Evolutionary conservation across 2,888 invertebrate species (phyloP).

Genomic region (Agrotis segetum): DNA sequence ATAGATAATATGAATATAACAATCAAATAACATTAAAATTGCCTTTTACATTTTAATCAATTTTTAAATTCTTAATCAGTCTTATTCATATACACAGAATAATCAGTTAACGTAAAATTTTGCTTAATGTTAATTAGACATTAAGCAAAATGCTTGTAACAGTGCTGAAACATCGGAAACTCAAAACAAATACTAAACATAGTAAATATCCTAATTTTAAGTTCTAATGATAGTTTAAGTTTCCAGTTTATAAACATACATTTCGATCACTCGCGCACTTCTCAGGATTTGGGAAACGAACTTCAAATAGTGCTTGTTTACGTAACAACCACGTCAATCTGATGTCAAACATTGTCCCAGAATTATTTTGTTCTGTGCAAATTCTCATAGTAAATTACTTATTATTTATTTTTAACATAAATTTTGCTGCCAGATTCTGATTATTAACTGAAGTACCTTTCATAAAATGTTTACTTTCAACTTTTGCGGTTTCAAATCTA

Average conservation of each 20-base stretch:
- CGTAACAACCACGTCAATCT: slow-evolving; percentile 38
- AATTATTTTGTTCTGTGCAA: slow-evolving; percentile 18
- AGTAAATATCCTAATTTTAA: no score
- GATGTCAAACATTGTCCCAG: slow-evolving; percentile 48
- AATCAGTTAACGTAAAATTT: no score
- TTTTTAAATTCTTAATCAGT: no score
- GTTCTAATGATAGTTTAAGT: slow-evolving; percentile 30
- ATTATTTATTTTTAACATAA: slow-evolving; percentile 17
- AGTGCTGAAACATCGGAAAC: no score
- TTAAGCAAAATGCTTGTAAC: no score
- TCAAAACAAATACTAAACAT: no score
- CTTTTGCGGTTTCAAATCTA: not conserved
- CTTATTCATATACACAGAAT: no score
- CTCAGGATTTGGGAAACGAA: slow-evolving; percentile 24
- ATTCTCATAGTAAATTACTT: slow-evolving; percentile 19
- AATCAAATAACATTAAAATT: no score
- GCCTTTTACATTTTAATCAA: no score
- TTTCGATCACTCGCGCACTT: slow-evolving; percentile 13
- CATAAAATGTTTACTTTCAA: not conserved
- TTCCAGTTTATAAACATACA: slow-evolving; percentile 27
- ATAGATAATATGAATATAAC: no score
- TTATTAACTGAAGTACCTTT: not conserved
- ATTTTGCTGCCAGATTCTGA: slow-evolving; percentile 5
- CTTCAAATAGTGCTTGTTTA: slow-evolving; percentile 24
- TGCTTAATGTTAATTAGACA: no score